Evolutionary conservation across 35 echinoderm and acorn worm genomes (phyloP), one percentile per base, ranked within the genome.

Genomic region (Ophioderma brevispina): DNA sequence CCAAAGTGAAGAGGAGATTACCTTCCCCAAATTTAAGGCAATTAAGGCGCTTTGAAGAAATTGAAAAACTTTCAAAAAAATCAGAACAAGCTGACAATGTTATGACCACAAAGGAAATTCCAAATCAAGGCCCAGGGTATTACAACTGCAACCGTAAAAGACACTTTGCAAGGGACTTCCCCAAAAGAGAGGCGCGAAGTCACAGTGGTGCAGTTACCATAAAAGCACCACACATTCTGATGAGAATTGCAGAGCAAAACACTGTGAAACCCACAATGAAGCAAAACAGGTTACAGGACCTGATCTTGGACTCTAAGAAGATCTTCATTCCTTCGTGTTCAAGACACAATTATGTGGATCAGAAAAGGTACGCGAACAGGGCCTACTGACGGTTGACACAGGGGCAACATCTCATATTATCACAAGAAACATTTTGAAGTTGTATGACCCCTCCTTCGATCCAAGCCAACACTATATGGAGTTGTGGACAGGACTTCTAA

Each of bases 11-110:
- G 43, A 90, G 28, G 75, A 39, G 13, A 0, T 83, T 0, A 82
- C 39, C 64, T 90, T 90, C 36, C 32, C 78, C 42, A 6, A 76
- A 84, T 90, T 90, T 77, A 83, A 90, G 46, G 64, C 31, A 52
- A 52, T 21, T 52, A 8, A 52, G 46, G 21, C 8, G 46, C 21
- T 52, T 52, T 52, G 46, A 52, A 21, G 46, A 52, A 21, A 52
- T 21, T 52, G 46, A 52, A 21, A 52, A 52, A 52, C 46, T 11
- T 52, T 8, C 21, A 52, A 8, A 52, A 52, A 8, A 52, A 11
- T 11, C 8, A 52, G 8, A 8, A 11, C 8, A 11, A 52, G 21
- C 8, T 8, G 46, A 52, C 21, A 52, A 52, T 52, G 21, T 52
- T 21, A 52, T 52, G 46, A 52, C 8, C 8, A 52, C 21, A 11